A percentile compares a stretch with the other conserved stretches of the same genome.
These are phyloP conservation scores for Villa cingulata DNA, from an alignment of 2,888 invertebrate species.

Conservation along the genomic window DNA sequence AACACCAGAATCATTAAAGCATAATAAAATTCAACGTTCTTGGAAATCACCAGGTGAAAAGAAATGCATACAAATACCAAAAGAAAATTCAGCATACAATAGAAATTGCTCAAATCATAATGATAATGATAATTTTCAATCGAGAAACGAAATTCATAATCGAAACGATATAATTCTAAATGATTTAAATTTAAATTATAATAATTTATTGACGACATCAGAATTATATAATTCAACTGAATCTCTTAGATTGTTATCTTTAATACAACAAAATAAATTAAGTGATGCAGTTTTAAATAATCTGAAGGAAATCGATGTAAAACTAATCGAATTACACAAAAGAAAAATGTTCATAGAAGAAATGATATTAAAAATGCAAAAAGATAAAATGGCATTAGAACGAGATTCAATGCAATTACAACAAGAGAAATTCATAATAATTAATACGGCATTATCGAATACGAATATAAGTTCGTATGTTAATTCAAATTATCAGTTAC, in stretches of 20 bases:
- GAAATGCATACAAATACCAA: constrained; percentile 9
- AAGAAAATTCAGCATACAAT: background rate
- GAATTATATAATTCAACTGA: background rate
- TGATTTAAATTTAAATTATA: background rate
- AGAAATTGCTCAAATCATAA: background rate
- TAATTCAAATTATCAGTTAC: background rate
- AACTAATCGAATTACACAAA: constrained; percentile 28
- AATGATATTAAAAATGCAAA: constrained; percentile 31
- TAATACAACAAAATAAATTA: constrained; percentile 17
- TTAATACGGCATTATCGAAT: constrained; percentile 22
- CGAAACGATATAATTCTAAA: background rate
- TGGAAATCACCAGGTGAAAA: constrained; percentile 20
- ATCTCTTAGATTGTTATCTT: constrained; percentile 16
- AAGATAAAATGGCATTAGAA: constrained; percentile 30
- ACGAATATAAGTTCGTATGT: background rate
- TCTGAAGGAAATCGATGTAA: constrained; percentile 29
- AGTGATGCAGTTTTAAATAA: constrained; percentile 22
- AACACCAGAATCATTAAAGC: background rate
- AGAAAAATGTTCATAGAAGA: constrained; percentile 31
- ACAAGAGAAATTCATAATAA: constrained; percentile 27
- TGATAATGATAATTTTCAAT: background rate
- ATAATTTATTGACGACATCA: background rate
- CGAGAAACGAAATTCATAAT: background rate
- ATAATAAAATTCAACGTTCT: constrained; percentile 7
- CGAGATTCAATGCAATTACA: constrained; percentile 27